phyloP scores from a whole-genome alignment of 2,888 invertebrate genomes.

The Andrena bicolor region DNA sequence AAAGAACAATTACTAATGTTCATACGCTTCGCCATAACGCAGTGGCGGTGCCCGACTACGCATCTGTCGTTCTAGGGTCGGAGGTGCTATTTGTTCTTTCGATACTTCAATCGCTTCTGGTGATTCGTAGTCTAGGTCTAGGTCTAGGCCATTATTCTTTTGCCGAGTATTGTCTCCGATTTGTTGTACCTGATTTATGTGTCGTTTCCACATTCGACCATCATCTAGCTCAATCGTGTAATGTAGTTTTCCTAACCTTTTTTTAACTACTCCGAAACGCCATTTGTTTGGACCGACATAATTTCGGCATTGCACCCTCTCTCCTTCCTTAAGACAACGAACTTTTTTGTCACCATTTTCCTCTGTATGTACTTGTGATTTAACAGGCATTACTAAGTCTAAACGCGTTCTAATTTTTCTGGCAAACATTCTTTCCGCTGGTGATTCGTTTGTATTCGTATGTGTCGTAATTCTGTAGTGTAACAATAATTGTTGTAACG shows the following conservation, averaged over 20 bases:
- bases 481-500: conserved; percentile 12
- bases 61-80: background rate
- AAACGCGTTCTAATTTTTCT: conserved; percentile 15
- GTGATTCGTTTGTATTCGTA: background rate
- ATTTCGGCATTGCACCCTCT: conserved; percentile 22
- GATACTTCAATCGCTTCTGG: background rate
- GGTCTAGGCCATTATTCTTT: background rate
- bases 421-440: conserved; percentile 13
- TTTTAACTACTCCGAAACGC: conserved; percentile 7
- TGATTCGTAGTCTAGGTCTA: background rate
- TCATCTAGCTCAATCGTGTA: background rate
- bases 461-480: conserved; percentile 5
- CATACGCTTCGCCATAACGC: background rate
- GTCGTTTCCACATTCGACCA: conserved; percentile 3
- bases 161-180: background rate
- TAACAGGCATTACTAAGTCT: background rate
- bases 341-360: background rate
- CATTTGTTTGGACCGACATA: conserved; percentile 3
- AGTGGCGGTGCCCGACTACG: background rate
- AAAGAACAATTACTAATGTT: background rate
- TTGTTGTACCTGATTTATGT: background rate
- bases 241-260: background rate
- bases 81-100: background rate
- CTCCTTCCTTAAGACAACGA: background rate
- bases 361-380: background rate